A percentile compares a stretch with the other conserved stretches of the same genome.
These are phyloP conservation scores for Rana temporaria DNA, from an alignment of 2,113 vertebrate species.

Conservation along the genomic window DNA sequence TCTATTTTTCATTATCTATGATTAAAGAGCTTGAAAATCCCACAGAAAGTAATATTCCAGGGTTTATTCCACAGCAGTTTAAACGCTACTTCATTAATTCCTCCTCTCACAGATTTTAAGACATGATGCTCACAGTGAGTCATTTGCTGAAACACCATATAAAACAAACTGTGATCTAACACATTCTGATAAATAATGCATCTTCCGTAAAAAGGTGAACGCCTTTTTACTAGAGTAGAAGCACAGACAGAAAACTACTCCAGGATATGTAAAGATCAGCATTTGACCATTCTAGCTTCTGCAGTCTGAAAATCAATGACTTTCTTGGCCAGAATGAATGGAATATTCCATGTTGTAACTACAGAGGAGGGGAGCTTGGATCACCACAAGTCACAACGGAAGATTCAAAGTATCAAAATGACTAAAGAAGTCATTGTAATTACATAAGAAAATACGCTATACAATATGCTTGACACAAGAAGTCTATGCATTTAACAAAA, in stretches of 20 bases:
- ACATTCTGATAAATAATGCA: conserved; percentile 63
- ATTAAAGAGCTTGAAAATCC: conserved; percentile 67
- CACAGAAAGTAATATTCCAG: conserved; percentile 66
- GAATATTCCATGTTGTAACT: conserved; percentile 76
- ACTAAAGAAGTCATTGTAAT: too few relatives aligned
- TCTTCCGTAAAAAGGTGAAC: conserved; percentile 61
- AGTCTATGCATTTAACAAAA: too few relatives aligned
- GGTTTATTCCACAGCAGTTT: conserved; percentile 67
- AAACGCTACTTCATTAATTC: conserved; percentile 71
- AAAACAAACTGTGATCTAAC: conserved; percentile 67
- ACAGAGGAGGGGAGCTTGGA: conserved; percentile 67
- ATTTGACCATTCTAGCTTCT: conserved; percentile 73
- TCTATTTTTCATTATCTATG: conserved; percentile 62
- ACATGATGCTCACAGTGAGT: conserved; percentile 69
- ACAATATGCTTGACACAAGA: too few relatives aligned
- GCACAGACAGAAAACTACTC: conserved; percentile 60
- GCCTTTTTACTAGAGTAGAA: conserved; percentile 40
- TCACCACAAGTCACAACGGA: conserved; percentile 57
- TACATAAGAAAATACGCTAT: too few relatives aligned
- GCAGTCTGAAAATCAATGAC: conserved; percentile 74
- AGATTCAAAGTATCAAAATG: too few relatives aligned
- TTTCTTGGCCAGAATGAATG: conserved; percentile 77
- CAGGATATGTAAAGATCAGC: conserved; percentile 64
- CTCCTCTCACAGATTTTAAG: conserved; percentile 71
- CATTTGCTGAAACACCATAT: conserved; percentile 74